Percentiles rank a stretch among this genome's conserved stretches.
Evolutionary conservation across 2,888 invertebrate species (phyloP).

Genomic region (Noctua comes): DNA sequence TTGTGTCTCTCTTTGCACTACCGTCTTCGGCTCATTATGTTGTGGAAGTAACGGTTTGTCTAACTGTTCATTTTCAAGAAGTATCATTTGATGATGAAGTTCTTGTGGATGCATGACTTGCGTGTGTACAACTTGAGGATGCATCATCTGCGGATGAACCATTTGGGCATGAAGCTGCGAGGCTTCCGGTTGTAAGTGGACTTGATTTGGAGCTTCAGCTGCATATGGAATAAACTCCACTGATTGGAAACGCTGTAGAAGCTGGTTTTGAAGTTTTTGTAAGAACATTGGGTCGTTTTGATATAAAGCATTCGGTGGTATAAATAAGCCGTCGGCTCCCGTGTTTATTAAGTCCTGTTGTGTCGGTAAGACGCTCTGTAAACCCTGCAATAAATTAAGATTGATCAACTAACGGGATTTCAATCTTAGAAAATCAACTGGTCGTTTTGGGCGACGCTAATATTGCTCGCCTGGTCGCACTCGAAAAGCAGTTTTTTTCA

Average conservation of each 20-base stretch:
- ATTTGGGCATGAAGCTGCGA: conserved; percentile 69
- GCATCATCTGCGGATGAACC: conserved; percentile 71
- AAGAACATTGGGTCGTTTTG: conserved; percentile 88
- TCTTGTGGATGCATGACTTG: conserved; percentile 64
- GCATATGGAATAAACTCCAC: conserved; percentile 86
- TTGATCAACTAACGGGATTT: neutral
- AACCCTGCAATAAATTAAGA: conserved; percentile 47
- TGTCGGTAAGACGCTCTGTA: conserved; percentile 74
- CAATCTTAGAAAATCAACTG: neutral
- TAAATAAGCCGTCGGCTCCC: conserved; percentile 81
- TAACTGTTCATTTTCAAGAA: conserved; percentile 81
- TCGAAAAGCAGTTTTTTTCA: neutral
- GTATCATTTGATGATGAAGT: conserved; percentile 70
- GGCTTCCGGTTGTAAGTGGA: conserved; percentile 60
- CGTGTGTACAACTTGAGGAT: conserved; percentile 52
- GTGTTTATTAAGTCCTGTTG: conserved; percentile 81
- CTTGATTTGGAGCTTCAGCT: conserved; percentile 73
- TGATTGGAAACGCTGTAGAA: conserved; percentile 82
- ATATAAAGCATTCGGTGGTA: conserved; percentile 85
- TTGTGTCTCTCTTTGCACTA: conserved; percentile 84
- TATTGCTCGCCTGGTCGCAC: neutral
- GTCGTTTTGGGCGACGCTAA: neutral
- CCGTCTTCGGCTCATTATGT: conserved; percentile 77
- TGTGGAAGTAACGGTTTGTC: conserved; percentile 71
- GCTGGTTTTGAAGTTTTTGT: conserved; percentile 84